phyloP scores from a whole-genome alignment of 2,888 invertebrate genomes.

The Pyrrhia umbra region DNA sequence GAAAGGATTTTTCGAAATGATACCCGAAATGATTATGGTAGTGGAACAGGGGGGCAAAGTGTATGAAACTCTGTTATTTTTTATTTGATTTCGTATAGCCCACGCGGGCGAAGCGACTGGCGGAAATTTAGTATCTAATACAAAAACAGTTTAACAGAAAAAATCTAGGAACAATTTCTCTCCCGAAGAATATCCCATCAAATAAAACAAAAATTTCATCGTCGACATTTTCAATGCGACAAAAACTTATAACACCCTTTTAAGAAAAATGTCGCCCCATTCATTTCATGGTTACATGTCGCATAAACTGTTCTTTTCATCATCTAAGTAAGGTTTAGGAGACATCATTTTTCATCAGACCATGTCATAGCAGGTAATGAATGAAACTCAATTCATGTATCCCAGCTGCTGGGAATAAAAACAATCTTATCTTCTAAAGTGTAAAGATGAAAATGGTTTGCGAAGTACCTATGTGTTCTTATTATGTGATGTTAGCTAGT shows the following conservation, averaged over 20 bases:
- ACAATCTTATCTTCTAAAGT: rapidly evolving
- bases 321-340: constrained; percentile 66
- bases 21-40: too few relatives aligned
- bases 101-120: too few relatives aligned
- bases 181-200: neutral
- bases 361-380: constrained; percentile 70
- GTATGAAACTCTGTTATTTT: too few relatives aligned
- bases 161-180: neutral
- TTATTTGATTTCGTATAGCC: too few relatives aligned
- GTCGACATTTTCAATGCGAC: constrained; percentile 18
- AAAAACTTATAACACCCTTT: constrained; percentile 31
- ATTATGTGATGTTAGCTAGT: constrained; percentile 6
- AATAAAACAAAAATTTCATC: neutral
- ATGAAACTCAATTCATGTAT: constrained; percentile 63
- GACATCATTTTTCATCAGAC: constrained; percentile 75
- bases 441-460: constrained; percentile 1
- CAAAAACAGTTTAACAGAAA: too few relatives aligned
- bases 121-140: too few relatives aligned
- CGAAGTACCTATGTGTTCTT: neutral
- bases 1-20: too few relatives aligned
- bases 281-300: constrained; percentile 51
- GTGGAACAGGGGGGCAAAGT: too few relatives aligned
- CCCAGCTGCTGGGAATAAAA: neutral
- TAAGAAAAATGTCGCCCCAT: constrained; percentile 44
- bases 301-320: constrained; percentile 64